Evolutionary conservation across 1,140 invertebrate species (phyloP), one percentile per base, ranked within the genome.

Genomic region (Trichomalopsis sarcophagae): DNA sequence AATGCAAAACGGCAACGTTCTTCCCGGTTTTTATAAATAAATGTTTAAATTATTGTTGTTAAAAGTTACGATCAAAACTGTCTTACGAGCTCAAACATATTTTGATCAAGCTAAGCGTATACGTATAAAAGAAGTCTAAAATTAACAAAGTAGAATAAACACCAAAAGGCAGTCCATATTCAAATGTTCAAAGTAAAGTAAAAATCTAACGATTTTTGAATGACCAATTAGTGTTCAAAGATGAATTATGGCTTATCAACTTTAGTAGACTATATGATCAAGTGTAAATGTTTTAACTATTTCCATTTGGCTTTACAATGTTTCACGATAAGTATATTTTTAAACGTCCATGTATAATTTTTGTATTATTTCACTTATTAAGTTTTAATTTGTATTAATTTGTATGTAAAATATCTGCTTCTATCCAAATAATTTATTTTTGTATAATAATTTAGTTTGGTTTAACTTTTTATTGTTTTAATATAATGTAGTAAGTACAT

Each of bases 1-100:
- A n/a, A 30, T 71, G 68, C 10, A 68, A 68, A 68, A 68, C 23
- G 23, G 23, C 68, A 71, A 30, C 68, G 21, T 13, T 33, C 68
- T 71, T 71, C 68, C 68, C 68, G 68, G 68, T 30, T 71, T 71
- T 71, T 71, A 30, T 30, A 71, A 71, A 71, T 13, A 27, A 30
- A 71, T 30, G 21, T 71, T 27, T 71, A 30, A 71, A 11, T 27
- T 3, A 71, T 30, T 13, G 23, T 68, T 68, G 21, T 68, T 68
- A 27, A n/a, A n/a, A 68, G 17, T n/a, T 68, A 68, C 23, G 30
- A 71, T 71, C 27, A 71, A 71, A 71, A 27, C 10, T 30, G 10
- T 71, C 23, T 14, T 71, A 33, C 21, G 23, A 71, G 30, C 68
- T 71, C 68, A 71, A 30, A 30, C 23, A 71, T 0, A 71, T 71